These are phyloP conservation scores for Dryococelus australis DNA, from an alignment of 2,888 invertebrate species.

Conservation along the genomic window DNA sequence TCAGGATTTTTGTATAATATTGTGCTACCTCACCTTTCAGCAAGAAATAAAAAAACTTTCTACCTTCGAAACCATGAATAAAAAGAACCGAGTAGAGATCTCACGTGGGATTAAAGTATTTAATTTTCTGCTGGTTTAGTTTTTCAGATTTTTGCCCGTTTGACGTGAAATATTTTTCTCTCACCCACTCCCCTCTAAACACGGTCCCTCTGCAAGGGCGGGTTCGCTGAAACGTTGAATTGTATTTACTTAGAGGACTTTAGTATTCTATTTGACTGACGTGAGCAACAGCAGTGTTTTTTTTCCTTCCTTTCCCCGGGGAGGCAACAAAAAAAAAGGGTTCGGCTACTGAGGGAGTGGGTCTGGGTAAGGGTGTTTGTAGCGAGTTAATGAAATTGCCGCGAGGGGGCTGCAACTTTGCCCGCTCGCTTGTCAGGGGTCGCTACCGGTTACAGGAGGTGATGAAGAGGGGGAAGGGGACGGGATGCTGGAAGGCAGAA, in stretches of 20 bases:
- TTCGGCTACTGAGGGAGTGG: neutral
- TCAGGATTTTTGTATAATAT: too few species aligned
- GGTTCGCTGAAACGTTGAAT: neutral
- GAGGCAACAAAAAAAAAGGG: neutral
- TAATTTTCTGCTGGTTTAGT: neutral
- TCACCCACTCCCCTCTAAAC: neutral
- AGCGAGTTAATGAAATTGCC: slow-evolving; percentile 10
- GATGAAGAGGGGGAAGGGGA: too few species aligned
- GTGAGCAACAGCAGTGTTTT: neutral
- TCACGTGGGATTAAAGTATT: neutral
- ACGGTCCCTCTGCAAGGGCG: neutral
- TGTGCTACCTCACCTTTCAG: too few species aligned
- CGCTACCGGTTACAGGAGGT: neutral
- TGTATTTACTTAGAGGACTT: slow-evolving; percentile 16
- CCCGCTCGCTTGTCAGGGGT: neutral
- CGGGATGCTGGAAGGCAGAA: too few species aligned
- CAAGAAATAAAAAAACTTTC: too few species aligned
- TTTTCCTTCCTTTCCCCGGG: neutral
- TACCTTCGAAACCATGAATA: too few species aligned
- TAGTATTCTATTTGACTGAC: neutral
- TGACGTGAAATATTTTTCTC: neutral
- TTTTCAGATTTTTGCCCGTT: neutral
- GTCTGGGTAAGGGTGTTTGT: neutral
- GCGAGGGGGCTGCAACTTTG: neutral
- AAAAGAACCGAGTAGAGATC: too few species aligned